Evolutionary conservation across 2,888 invertebrate species (phyloP).

Genomic region (Notodonta dromedarius): DNA sequence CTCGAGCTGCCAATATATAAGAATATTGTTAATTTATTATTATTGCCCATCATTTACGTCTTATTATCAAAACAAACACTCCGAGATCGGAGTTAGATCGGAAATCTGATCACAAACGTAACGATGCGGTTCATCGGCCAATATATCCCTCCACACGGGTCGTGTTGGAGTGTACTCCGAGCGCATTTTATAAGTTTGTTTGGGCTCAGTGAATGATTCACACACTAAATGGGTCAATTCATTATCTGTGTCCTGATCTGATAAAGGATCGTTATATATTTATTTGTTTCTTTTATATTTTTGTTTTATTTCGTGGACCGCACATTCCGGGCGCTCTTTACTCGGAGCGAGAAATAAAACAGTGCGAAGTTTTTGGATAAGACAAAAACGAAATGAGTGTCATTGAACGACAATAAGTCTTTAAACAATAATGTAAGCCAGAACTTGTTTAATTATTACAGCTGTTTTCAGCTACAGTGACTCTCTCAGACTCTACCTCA

Average conservation of each 20-base stretch:
- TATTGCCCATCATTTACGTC: slow-evolving; percentile 46
- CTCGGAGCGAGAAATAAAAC: slow-evolving; percentile 33
- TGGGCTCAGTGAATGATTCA: slow-evolving; percentile 68
- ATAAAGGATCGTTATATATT: slow-evolving; percentile 73
- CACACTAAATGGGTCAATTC: slow-evolving; percentile 78
- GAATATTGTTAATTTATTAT: slow-evolving; percentile 46
- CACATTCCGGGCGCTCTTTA: slow-evolving; percentile 63
- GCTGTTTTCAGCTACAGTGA: not conserved
- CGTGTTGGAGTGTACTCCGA: slow-evolving; percentile 12
- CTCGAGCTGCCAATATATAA: slow-evolving; percentile 19
- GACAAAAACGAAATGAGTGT: not conserved
- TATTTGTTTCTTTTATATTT: slow-evolving; percentile 58
- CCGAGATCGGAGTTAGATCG: slow-evolving; percentile 31
- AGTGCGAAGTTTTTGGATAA: slow-evolving; percentile 40
- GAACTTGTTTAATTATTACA: not conserved
- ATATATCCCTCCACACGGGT: not conserved
- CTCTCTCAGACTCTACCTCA: too few relatives aligned
- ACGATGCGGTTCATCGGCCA: slow-evolving; percentile 10
- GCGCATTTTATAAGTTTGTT: slow-evolving; percentile 41
- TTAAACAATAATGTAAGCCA: too few relatives aligned
- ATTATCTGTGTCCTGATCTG: slow-evolving; percentile 76
- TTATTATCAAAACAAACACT: slow-evolving; percentile 53
- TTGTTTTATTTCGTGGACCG: slow-evolving; percentile 55
- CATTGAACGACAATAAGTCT: not conserved
- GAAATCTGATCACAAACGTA: slow-evolving; percentile 34